These are phyloP conservation scores for Anthopleura xanthogrammica DNA, from an alignment of 92 coral and sea anemone genomes.

Conservation along the genomic window DNA sequence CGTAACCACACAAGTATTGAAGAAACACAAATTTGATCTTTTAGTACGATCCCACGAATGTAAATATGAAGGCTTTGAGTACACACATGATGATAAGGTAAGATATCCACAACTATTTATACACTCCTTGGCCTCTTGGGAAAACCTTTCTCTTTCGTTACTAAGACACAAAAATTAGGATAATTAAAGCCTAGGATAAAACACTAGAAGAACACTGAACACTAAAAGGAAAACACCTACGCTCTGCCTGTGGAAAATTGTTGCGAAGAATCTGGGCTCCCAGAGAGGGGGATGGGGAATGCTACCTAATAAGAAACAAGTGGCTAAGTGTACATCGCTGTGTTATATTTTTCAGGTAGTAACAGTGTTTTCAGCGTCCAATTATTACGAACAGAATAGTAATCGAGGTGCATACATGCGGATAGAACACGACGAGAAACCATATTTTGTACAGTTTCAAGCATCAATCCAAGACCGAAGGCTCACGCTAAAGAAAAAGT, in stretches of 20 bases:
- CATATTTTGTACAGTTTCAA: conserved; percentile 89
- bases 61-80: conserved; percentile 88
- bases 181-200: too few relatives aligned
- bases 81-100: conserved; percentile 84
- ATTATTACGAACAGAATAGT: conserved; percentile 95
- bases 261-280: too few relatives aligned
- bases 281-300: too few relatives aligned
- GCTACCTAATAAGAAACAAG: too few relatives aligned
- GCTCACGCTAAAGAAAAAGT: conserved; percentile 86
- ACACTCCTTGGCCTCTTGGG: background rate
- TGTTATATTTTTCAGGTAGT: conserved; percentile 58
- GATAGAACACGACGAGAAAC: conserved; percentile 87
- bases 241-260: too few relatives aligned
- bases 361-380: conserved; percentile 96
- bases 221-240: too few relatives aligned
- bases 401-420: conserved; percentile 96
- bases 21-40: conserved; percentile 76
- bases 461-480: conserved; percentile 67
- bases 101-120: background rate
- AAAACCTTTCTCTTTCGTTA: too few relatives aligned
- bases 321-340: background rate
- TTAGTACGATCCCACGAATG: conserved; percentile 94
- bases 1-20: conserved; percentile 75
- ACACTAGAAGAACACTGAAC: too few relatives aligned
- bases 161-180: too few relatives aligned